A percentile compares a stretch with the other conserved stretches of the same genome.
These are phyloP conservation scores for Nipponia nippon DNA, from an alignment of 2,113 vertebrate genomes.

Conservation along the genomic window DNA sequence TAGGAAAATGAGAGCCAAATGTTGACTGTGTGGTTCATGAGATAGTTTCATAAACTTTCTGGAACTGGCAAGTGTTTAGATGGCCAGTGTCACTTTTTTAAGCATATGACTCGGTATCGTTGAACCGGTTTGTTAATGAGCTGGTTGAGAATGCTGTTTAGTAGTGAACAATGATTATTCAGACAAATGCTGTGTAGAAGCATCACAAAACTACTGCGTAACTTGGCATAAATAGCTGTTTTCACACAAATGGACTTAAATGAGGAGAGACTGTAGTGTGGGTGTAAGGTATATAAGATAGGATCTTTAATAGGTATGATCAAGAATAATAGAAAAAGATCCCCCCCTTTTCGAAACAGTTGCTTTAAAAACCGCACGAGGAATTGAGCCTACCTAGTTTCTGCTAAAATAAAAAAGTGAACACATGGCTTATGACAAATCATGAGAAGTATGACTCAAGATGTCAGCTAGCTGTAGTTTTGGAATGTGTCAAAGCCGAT, in stretches of 20 bases:
- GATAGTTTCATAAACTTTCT: neutral
- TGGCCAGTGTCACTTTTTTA: neutral
- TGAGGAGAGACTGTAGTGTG: neutral
- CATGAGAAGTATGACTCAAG: constrained; percentile 30
- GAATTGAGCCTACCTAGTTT: neutral
- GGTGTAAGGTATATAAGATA: neutral
- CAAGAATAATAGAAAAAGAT: neutral
- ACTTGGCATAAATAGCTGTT: neutral
- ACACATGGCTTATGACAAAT: constrained; percentile 21
- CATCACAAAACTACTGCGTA: neutral
- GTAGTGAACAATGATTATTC: neutral
- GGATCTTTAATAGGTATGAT: neutral
- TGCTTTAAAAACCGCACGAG: neutral
- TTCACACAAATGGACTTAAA: neutral
- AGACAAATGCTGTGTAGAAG: neutral
- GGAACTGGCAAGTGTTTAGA: neutral
- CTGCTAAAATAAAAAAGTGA: constrained; percentile 15
- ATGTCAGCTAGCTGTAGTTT: neutral
- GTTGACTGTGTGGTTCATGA: neutral
- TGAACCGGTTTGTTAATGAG: neutral
- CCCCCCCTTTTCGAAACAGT: neutral
- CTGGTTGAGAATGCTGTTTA: neutral
- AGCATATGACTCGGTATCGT: rapidly evolving
- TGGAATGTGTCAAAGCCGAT: neutral
- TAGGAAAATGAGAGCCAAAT: neutral